These are phyloP conservation scores for Pachymerium ferrugineum DNA, from an alignment of 2,888 invertebrate species.

Conservation along the genomic window DNA sequence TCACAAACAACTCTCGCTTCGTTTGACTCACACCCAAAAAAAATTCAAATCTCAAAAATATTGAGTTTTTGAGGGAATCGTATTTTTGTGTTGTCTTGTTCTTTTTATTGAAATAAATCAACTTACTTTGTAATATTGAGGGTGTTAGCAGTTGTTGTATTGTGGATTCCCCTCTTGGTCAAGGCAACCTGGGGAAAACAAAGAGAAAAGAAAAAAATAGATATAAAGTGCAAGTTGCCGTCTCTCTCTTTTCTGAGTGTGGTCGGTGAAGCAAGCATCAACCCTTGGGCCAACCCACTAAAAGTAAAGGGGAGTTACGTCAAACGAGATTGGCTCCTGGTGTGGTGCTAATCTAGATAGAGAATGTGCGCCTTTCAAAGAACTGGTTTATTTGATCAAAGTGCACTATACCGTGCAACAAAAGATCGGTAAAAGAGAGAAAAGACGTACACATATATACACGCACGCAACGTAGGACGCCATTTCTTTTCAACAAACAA, in stretches of 20 bases:
- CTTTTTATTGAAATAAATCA: no score
- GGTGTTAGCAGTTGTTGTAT: background rate
- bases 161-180: background rate
- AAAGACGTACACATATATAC: background rate
- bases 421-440: background rate
- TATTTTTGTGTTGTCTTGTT: no score
- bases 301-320: background rate
- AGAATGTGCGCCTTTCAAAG: background rate
- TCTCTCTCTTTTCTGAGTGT: background rate
- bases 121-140: background rate
- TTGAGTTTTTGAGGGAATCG: no score
- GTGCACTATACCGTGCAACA: background rate
- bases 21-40: background rate
- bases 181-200: background rate
- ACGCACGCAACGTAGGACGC: background rate
- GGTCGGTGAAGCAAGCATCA: background rate
- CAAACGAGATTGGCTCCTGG: slow-evolving; percentile 1
- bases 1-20: background rate
- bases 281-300: background rate
- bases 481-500: background rate
- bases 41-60: background rate
- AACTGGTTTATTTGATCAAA: slow-evolving; percentile 20
- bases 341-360: slow-evolving; percentile 1
- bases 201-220: background rate
- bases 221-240: background rate